phyloP scores from a whole-genome alignment of 2,888 invertebrate genomes.

The Noctua janthe region DNA sequence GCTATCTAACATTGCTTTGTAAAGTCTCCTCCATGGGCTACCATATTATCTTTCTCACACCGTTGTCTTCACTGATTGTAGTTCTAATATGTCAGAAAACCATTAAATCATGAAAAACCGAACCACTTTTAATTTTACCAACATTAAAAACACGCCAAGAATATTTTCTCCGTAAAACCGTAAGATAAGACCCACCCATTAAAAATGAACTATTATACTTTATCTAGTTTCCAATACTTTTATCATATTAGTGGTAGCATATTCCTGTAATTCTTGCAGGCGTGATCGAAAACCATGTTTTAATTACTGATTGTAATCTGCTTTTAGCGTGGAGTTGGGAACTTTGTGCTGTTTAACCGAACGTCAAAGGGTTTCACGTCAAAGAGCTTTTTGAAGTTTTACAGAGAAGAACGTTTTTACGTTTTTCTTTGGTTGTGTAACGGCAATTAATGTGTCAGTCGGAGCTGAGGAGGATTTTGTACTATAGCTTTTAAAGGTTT shows the following conservation, averaged over 20 bases:
- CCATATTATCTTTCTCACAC: background rate
- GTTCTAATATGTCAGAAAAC: background rate
- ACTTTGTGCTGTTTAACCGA: conserved; percentile 73
- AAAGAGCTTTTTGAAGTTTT: conserved; percentile 59
- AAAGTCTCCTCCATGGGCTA: background rate
- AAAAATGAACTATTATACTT: conserved; percentile 38
- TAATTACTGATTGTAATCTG: conserved; percentile 85
- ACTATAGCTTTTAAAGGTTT: conserved; percentile 20
- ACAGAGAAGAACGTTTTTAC: conserved; percentile 50
- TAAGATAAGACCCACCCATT: conserved; percentile 36
- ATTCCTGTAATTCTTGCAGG: conserved; percentile 19
- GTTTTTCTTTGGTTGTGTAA: conserved; percentile 50
- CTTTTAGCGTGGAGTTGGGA: conserved; percentile 73
- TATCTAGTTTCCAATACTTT: conserved; percentile 52
- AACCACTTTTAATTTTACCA: background rate
- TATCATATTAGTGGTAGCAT: conserved; percentile 11
- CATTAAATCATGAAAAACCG: background rate
- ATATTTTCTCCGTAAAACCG: conserved; percentile 18
- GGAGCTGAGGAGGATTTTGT: conserved; percentile 24
- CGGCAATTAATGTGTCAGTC: conserved; percentile 58
- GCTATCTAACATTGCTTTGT: background rate
- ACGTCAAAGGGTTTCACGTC: conserved; percentile 72
- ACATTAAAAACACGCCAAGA: conserved; percentile 15
- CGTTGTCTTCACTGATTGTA: background rate
- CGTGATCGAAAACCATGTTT: conserved; percentile 66